These are phyloP conservation scores for Deilephila elpenor DNA, from an alignment of 2,888 invertebrate genomes.

Conservation along the genomic window DNA sequence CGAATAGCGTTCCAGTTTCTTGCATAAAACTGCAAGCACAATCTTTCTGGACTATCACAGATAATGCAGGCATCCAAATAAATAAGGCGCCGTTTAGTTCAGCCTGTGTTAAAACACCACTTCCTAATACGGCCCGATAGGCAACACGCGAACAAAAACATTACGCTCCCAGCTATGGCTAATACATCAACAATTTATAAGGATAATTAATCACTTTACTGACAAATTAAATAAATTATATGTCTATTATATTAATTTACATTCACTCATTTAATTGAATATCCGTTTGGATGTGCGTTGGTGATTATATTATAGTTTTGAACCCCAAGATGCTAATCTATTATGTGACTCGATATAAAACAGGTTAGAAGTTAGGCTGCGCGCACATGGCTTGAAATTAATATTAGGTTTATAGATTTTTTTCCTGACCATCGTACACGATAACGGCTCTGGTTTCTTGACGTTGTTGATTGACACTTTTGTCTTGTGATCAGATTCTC, in stretches of 20 bases:
- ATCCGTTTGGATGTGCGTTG: slow-evolving; percentile 20
- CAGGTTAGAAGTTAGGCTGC: slow-evolving; percentile 13
- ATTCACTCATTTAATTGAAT: slow-evolving; percentile 28
- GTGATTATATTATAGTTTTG: slow-evolving; percentile 5
- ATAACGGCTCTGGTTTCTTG: no score
- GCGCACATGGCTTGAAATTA: slow-evolving; percentile 2
- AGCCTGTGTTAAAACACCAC: slow-evolving; percentile 18
- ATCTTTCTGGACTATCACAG: slow-evolving; percentile 17
- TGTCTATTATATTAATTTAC: slow-evolving; percentile 29
- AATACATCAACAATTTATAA: slow-evolving; percentile 18
- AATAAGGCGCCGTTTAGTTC: slow-evolving; percentile 15
- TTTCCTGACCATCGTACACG: no score
- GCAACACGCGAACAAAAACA: slow-evolving; percentile 23
- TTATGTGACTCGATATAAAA: slow-evolving; percentile 17
- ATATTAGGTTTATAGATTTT: background rate
- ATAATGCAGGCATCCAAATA: slow-evolving; percentile 3
- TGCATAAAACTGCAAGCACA: background rate
- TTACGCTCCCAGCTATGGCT: background rate
- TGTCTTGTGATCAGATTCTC: no score
- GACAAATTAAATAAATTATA: slow-evolving; percentile 30
- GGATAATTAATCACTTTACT: slow-evolving; percentile 26
- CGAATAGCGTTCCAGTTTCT: background rate
- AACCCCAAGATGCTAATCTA: slow-evolving; percentile 21
- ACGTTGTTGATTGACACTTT: no score
- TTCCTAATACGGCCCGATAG: slow-evolving; percentile 13